Conservation (phyloP, 2,797 vertebrate genomes). For the Oreochromis mossambicus region DNA sequence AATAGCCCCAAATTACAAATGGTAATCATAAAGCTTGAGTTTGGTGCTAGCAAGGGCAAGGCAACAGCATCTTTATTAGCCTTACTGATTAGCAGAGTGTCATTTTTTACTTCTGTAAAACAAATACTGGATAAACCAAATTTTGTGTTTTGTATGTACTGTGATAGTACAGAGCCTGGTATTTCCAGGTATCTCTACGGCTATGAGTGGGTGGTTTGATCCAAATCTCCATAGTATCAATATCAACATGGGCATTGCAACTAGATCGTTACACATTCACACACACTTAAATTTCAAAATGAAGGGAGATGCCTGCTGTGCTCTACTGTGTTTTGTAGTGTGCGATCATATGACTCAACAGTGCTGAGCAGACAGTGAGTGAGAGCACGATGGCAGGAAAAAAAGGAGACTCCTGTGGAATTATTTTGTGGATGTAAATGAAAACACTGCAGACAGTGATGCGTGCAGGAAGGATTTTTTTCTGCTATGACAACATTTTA, state of each 20-base stretch:
- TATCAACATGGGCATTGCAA: background rate
- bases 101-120: background rate
- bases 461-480: background rate
- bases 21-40: background rate
- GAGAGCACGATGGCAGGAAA: background rate
- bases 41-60: fast-evolving
- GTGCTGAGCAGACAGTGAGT: background rate
- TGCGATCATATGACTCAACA: background rate
- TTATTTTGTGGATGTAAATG: background rate
- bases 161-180: background rate
- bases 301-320: background rate
- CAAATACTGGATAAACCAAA: background rate
- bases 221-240: background rate
- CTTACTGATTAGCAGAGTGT: background rate
- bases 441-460: background rate
- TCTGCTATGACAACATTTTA: background rate
- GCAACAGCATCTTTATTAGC: background rate
- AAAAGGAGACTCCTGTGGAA: background rate
- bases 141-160: fast-evolving
- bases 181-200: background rate
- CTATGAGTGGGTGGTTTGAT: background rate
- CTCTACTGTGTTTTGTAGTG: background rate
- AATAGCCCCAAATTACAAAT: background rate
- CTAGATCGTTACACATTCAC: fast-evolving
- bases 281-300: background rate